Conservation (phyloP, 2,888 invertebrate species). For the Sphaeridia pumilis region DNA sequence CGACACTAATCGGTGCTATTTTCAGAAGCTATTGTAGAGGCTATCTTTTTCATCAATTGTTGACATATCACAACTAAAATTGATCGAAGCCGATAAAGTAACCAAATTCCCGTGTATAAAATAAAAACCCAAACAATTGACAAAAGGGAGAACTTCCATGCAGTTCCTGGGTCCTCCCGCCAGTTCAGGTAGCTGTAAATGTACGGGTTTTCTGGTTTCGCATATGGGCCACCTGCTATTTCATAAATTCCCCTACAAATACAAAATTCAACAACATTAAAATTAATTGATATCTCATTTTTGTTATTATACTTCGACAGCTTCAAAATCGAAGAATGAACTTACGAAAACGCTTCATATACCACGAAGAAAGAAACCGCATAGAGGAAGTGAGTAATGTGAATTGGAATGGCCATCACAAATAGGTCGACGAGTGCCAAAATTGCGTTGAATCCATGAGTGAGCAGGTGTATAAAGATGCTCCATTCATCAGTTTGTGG, state of each 20-base stretch:
- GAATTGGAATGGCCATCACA: slow-evolving; percentile 12
- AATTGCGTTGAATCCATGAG: slow-evolving; percentile 15
- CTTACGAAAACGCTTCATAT: slow-evolving; percentile 11
- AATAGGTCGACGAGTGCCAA: slow-evolving; percentile 10
- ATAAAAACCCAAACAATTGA: slow-evolving; percentile 3
- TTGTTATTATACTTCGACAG: no score
- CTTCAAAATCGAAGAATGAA: not conserved
- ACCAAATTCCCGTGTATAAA: slow-evolving; percentile 6
- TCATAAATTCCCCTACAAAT: slow-evolving; percentile 9
- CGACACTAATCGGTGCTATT: not conserved
- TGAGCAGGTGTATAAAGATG: slow-evolving; percentile 1
- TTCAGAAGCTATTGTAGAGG: not conserved
- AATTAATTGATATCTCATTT: no score
- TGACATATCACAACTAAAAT: slow-evolving; percentile 2
- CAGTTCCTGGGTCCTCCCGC: slow-evolving; percentile 4
- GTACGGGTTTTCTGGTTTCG: slow-evolving; percentile 6
- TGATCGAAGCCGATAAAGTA: slow-evolving; percentile 6
- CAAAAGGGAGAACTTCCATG: not conserved
- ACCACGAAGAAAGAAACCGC: slow-evolving; percentile 1
- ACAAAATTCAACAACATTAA: no score
- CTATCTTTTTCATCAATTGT: not conserved
- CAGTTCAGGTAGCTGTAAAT: slow-evolving; percentile 13
- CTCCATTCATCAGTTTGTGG: not conserved
- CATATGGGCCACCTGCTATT: slow-evolving; percentile 4
- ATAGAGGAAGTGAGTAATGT: slow-evolving; percentile 8